Evolutionary conservation across 2,888 invertebrate species (phyloP), one percentile per base, ranked within the genome.

Genomic region (Drosophila basisetae): DNA sequence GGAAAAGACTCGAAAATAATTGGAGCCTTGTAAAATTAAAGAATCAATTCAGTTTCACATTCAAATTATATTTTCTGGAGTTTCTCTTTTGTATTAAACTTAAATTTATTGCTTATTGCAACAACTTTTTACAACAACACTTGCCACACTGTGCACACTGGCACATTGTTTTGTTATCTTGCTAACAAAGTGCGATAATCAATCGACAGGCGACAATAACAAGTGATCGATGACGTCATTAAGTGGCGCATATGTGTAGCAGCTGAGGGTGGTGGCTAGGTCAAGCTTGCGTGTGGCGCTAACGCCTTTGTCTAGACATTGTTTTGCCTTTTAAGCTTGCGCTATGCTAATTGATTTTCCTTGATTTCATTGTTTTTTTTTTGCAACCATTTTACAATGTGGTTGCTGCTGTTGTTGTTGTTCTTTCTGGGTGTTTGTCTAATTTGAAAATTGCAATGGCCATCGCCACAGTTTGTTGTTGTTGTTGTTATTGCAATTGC

Each of bases 391-490:
- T 16, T 47, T 4, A 47, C 25, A 25, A 25, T 25, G 47, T 47
- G 25, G 47, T 47, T 25, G 16, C 22, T 25, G 18, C 3, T 39
- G 39, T 68, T 68, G 37, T 43, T 59, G 25, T 55, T 65, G 41
- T 47, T 55, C 7, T 41, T 67, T 41, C 54, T 68, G 5, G 41
- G 13, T 50, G 54, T 73, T 70, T 77, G 60, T 83, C 70, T 83
- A 88, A 84, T 89, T 85, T 78, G 74, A 84, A 84, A 86, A 86
- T 86, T 86, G 84, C 82, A 73, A 73, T 84, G 80, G 84, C 86
- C 85, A 81, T 79, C 69, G 68, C 70, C 30, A 37, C 53, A 52
- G 64, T 53, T 49, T 64, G 53, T 31, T 59, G 22, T 33, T 61
- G 41, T 49, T 55, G 49, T 9, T 68, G 28, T 25, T 59, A 43